Evolutionary conservation across 1,140 invertebrate genomes (phyloP), one percentile per base, ranked within the genome.

Genomic region (Marisa cornuarietis): DNA sequence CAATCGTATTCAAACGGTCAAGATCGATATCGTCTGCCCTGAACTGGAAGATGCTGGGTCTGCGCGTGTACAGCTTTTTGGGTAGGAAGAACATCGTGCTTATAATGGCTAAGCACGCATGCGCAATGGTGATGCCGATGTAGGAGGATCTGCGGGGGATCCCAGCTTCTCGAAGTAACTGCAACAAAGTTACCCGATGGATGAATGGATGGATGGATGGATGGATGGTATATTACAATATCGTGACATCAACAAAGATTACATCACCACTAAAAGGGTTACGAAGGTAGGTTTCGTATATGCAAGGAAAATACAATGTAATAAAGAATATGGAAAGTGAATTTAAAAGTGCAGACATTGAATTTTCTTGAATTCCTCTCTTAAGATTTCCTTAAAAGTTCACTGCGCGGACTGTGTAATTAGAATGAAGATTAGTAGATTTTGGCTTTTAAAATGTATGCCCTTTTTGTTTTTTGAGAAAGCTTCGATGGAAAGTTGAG

Each of bases 1-100:
- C 16, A 18, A 58, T 58, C 54, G 11, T 18, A 58, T 58, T 58
- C 16, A 58, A 58, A 6, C 54, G 54, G 4, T 58, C 54, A 8
- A 58, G 54, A 58, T 58, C 54, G 54, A 58, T 58, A 8, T 58
- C 54, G 54, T 58, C 11, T 58, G 11, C 54, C 11, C 54, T 18
- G 16, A 58, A 58, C 54, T 58, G 54, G 54, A 58, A 58, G 54
- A 58, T 58, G 54, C 54, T 58, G 54, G 16, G 54, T 58, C 54
- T 58, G 4, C 54, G 54, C 54, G 71, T 65, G 63, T 68, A 61
- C 24, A 76, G 62, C 26, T 76, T 65, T 62, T 77, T 77, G 65
- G 76, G 76, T 49, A 77, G 8, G 63, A 77, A 77, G n/a, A 62
- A 68, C 18, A 77, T 42, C 7, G 76, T 77, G 49, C 75, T 77